phyloP scores from a whole-genome alignment of 2,113 vertebrate genomes.

The Gulo gulo region DNA sequence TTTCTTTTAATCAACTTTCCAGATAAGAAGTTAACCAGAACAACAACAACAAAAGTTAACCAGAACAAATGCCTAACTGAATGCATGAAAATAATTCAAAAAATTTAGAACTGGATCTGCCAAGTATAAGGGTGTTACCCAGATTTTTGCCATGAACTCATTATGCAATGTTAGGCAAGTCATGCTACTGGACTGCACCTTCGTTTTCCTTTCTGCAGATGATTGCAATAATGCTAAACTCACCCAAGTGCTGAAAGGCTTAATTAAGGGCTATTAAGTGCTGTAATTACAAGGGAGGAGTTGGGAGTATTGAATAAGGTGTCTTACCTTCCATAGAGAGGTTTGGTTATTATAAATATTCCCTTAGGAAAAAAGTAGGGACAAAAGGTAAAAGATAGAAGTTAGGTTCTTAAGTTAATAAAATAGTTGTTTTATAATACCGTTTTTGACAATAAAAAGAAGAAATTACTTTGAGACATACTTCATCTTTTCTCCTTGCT shows the following conservation, averaged over 20 bases:
- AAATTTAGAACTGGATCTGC: not conserved
- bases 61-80: not conserved
- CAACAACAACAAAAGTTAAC: not conserved
- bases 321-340: not conserved
- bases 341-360: not conserved
- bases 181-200: not conserved
- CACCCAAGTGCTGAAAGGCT: not conserved
- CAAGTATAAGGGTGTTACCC: not conserved
- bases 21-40: not conserved
- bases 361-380: not conserved
- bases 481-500: not conserved
- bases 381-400: not conserved
- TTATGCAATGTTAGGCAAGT: not conserved
- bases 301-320: not conserved
- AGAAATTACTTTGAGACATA: not conserved
- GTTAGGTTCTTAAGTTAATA: not conserved
- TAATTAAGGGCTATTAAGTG: slow-evolving; percentile 10
- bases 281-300: slow-evolving; percentile 14
- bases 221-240: not conserved
- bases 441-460: not conserved
- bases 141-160: not conserved
- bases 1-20: slow-evolving; percentile 34
- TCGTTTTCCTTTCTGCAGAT: not conserved
- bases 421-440: not conserved
- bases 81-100: not conserved